phyloP scores from a whole-genome alignment of 2,797 vertebrate genomes.

The Gallinago stenura region DNA sequence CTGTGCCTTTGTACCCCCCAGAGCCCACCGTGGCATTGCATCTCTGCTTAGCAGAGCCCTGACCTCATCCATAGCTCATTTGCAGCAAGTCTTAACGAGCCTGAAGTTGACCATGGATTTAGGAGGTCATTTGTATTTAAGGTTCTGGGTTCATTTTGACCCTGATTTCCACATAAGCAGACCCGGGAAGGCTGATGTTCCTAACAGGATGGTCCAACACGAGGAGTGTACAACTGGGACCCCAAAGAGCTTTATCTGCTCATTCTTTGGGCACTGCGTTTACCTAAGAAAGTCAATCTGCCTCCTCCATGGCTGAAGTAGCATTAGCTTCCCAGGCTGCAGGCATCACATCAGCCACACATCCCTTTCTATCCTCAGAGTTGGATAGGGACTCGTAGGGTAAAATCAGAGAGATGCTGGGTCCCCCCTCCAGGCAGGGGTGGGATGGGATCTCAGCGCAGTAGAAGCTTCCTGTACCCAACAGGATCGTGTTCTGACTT shows the following conservation, averaged over 20 bases:
- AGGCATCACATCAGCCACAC: not conserved
- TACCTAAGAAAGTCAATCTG: not conserved
- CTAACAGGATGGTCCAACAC: accelerated
- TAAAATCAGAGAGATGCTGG: not conserved
- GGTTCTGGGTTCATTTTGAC: not conserved
- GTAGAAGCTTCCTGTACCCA: not conserved
- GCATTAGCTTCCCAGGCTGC: not conserved
- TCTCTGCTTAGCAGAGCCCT: not conserved
- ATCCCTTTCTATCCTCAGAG: not conserved
- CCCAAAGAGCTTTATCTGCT: not conserved
- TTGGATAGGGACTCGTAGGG: not conserved
- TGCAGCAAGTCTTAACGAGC: not conserved
- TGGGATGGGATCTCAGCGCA: not conserved
- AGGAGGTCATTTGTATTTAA: not conserved
- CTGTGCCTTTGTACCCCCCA: not conserved
- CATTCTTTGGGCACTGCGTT: not conserved
- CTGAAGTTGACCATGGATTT: not conserved
- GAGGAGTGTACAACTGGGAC: accelerated
- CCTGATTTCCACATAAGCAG: not conserved
- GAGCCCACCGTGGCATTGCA: not conserved
- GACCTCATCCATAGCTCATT: not conserved
- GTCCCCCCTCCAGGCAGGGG: accelerated
- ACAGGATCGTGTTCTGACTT: not conserved
- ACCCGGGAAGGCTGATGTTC: not conserved
- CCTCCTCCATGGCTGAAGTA: not conserved